phyloP scores from a whole-genome alignment of 64 coral and sea anemone species.

The Cladopsammia gracilis region DNA sequence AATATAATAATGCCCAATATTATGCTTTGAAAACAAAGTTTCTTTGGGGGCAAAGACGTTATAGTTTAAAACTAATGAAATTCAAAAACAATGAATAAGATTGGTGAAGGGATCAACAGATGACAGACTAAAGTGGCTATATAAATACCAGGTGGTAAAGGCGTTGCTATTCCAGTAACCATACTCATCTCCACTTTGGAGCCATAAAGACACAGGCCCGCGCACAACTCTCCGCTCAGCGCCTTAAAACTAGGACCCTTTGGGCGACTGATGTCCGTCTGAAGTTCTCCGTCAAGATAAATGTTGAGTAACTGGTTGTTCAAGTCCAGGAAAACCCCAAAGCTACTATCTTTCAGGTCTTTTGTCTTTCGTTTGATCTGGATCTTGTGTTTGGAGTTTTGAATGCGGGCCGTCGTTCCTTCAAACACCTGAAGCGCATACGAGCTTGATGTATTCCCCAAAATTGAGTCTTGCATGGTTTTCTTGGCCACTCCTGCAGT shows the following conservation, averaged over 20 bases:
- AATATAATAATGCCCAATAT: too few relatives aligned
- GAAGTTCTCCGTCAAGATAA: slow-evolving; percentile 88
- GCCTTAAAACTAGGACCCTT: slow-evolving; percentile 92
- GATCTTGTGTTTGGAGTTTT: slow-evolving; percentile 79
- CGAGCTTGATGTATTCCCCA: slow-evolving; percentile 78
- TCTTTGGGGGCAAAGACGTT: too few relatives aligned
- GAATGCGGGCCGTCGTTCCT: slow-evolving; percentile 62
- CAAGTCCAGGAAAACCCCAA: slow-evolving; percentile 85
- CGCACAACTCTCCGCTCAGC: slow-evolving; percentile 75
- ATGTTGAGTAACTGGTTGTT: slow-evolving; percentile 85
- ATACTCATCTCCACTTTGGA: slow-evolving; percentile 72
- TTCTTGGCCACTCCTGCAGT: slow-evolving; percentile 75
- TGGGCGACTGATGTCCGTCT: slow-evolving; percentile 58
- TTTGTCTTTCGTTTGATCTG: slow-evolving; percentile 81
- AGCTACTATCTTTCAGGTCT: slow-evolving; percentile 79
- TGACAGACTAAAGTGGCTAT: too few relatives aligned
- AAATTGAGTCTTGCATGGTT: slow-evolving; percentile 68
- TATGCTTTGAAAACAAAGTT: too few relatives aligned
- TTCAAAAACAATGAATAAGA: too few relatives aligned
- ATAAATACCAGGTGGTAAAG: slow-evolving; percentile 67
- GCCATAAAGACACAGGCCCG: slow-evolving; percentile 87
- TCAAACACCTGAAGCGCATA: slow-evolving; percentile 80
- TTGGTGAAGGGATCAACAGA: too few relatives aligned
- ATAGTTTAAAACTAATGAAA: too few relatives aligned
- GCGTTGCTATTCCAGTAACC: slow-evolving; percentile 80